phyloP scores from a whole-genome alignment of 2,888 invertebrate species.

The Leucozona laternaria region DNA sequence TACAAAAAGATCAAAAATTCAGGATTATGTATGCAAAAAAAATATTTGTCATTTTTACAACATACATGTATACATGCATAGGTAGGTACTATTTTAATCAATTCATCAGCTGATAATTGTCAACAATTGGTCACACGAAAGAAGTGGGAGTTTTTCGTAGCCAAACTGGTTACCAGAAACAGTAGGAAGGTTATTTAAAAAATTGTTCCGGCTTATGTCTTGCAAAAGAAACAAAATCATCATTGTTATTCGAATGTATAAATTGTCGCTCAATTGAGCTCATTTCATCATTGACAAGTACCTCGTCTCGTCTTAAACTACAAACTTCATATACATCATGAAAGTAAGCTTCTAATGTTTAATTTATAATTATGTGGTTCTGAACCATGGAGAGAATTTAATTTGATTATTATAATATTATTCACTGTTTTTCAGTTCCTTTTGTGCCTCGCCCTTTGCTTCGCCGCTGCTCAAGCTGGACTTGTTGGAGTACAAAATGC shows the following conservation, averaged over 20 bases:
- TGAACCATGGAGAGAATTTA: background rate
- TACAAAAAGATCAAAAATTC: too few relatives aligned
- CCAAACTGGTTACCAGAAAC: background rate
- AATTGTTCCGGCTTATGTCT: background rate
- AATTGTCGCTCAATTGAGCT: background rate
- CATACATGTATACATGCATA: too few relatives aligned
- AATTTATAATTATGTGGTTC: background rate
- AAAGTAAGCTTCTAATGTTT: background rate
- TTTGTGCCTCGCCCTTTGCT: conserved; percentile 60
- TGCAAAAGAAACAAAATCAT: background rate
- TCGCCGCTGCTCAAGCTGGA: conserved; percentile 65
- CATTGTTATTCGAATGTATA: conserved; percentile 1
- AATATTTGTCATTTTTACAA: too few relatives aligned
- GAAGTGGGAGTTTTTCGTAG: background rate
- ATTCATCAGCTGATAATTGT: too few relatives aligned
- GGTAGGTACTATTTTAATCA: too few relatives aligned
- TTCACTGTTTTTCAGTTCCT: conserved; percentile 51
- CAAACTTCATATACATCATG: background rate
- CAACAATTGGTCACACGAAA: background rate
- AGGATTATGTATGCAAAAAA: too few relatives aligned
- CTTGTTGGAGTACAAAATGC: conserved; percentile 41
- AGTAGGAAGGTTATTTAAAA: background rate
- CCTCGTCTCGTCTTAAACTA: background rate
- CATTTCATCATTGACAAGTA: conserved; percentile 14
- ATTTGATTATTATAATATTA: background rate